Base-by-base conservation (phyloP, 2,888 invertebrate genomes). In the Craniophora ligustri region DNA sequence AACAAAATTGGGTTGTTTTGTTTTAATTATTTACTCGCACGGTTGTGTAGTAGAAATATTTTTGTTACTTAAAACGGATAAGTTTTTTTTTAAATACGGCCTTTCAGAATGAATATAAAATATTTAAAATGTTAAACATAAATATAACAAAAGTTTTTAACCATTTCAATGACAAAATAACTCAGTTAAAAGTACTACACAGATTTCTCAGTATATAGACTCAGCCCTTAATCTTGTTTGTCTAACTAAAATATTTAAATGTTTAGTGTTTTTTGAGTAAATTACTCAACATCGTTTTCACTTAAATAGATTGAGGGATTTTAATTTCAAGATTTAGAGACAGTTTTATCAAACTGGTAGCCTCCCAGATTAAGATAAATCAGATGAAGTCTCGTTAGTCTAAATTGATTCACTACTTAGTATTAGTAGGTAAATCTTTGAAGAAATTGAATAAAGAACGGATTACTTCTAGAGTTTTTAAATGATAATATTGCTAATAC, bases 301-400 rank as follows among this genome's bases (percentile, higher is more conserved):
- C 31, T 35, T 11, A 60, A 60, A 54, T 14, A 23, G 54, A 61
- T 61, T 61, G 40, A 18, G 35, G 5, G 32, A 40, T 61, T 64
- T 67, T 55, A 44, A 61, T 67, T 64, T 41, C 5, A 30, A 45
- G 32, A 45, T 48, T 45, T 48, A 18, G 48, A 21, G 23, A 45
- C n/a, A 48, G 30, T 45, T 67, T 67, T 48, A 61, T 67, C 62
- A 67, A 51, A 45, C 35, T 54, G 46, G 44, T 45, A 47, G 42
- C 35, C 19, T 6, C 23, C 18, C 23, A 66, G 54, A 64, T 67
- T 67, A 67, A 67, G 62, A 67, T 62, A 56, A 64, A 64, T 62
- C 63, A 67, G 62, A 67, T 62, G 63, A 56, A 16, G 23, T 34
- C 62, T 56, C 55, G 31, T 64, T 55, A 67, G 23, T 11, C 26